Evolutionary conservation across 2,113 vertebrate species (phyloP).

Genomic region (Mugil cephalus): DNA sequence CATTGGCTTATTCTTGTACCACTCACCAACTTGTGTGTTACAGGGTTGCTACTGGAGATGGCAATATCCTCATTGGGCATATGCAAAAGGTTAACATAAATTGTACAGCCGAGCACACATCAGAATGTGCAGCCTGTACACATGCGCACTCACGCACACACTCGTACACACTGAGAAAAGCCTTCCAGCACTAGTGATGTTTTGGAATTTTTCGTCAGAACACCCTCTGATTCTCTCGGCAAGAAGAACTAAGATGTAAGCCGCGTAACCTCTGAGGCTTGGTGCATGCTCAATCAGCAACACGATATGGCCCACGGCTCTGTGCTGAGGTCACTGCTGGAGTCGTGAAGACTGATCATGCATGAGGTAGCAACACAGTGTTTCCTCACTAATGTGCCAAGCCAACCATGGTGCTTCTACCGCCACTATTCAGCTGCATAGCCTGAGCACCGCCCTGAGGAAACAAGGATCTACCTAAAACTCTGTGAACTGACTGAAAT

Average conservation of each 20-base stretch:
- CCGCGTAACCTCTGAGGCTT: conserved; percentile 63
- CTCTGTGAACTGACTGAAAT: conserved; percentile 20
- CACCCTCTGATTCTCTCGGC: conserved; percentile 49
- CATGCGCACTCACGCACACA: not conserved
- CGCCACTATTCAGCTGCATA: conserved; percentile 31
- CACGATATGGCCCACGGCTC: conserved; percentile 70
- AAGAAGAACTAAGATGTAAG: conserved; percentile 65
- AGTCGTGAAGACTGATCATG: conserved; percentile 62
- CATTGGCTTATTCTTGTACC: conserved; percentile 58
- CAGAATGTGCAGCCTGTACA: conserved; percentile 2
- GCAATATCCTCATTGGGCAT: conserved; percentile 59
- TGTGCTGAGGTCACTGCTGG: conserved; percentile 67
- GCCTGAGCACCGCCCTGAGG: conserved; percentile 45
- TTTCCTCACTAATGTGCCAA: conserved; percentile 50
- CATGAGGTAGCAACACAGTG: conserved; percentile 62
- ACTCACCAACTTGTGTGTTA: conserved; percentile 46
- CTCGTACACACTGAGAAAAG: conserved; percentile 46
- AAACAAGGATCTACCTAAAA: conserved; percentile 32
- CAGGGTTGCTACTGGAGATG: conserved; percentile 26
- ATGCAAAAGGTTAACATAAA: conserved; percentile 38
- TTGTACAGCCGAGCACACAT: conserved; percentile 40
- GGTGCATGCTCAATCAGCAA: conserved; percentile 74
- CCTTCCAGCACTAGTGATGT: conserved; percentile 63
- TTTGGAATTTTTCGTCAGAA: conserved; percentile 62
- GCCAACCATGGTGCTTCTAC: conserved; percentile 42